Percentiles rank a stretch among this genome's conserved stretches.
phyloP scores from a whole-genome alignment of 2,113 vertebrate species.

The Tachuris rubrigastra region DNA sequence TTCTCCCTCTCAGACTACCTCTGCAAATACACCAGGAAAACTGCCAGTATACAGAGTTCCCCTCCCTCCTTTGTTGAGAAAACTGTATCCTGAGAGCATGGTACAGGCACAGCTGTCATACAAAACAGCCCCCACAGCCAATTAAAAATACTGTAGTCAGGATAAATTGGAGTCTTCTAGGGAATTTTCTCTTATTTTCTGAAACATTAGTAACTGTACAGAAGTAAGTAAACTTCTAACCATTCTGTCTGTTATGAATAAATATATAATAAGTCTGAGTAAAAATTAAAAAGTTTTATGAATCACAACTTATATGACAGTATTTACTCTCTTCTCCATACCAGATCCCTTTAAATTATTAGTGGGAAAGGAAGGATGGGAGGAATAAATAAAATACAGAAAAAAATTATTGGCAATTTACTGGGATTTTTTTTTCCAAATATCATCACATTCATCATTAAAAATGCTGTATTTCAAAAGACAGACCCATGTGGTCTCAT shows the following conservation, averaged over 20 bases:
- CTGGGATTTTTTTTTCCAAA: background rate
- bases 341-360: background rate
- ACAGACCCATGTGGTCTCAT: background rate
- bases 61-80: background rate
- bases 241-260: background rate
- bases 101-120: background rate
- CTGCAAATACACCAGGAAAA: background rate
- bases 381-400: background rate
- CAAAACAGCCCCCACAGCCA: background rate
- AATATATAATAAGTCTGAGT: background rate
- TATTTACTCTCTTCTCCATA: background rate
- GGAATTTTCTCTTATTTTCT: background rate
- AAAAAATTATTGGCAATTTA: background rate
- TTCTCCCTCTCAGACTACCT: background rate
- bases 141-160: background rate
- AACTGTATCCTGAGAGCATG: background rate
- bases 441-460: background rate
- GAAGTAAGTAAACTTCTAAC: background rate
- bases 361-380: background rate
- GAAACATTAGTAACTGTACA: background rate
- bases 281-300: background rate
- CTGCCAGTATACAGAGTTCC: background rate
- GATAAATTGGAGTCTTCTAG: background rate
- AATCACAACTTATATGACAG: background rate
- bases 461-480: background rate